Conservation (phyloP, 2,888 invertebrate genomes). For the Lysandra bellargus region DNA sequence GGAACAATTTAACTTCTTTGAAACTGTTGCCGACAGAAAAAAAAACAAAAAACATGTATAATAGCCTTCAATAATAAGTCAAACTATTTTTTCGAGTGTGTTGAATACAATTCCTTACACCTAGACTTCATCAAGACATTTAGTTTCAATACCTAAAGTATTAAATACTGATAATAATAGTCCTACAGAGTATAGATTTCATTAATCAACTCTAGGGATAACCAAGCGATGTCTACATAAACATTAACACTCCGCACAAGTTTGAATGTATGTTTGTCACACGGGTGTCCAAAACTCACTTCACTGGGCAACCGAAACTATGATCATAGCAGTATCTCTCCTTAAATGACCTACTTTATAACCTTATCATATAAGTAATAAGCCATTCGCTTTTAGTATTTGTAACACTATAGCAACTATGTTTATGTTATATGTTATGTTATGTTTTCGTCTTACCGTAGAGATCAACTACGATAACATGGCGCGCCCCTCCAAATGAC, state of each 20-base stretch:
- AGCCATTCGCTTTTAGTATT: not conserved
- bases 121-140: not conserved
- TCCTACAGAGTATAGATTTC: constrained; percentile 22
- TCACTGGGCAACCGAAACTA: not conserved
- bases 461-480: too few relatives aligned
- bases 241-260: constrained; percentile 10
- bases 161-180: constrained; percentile 21
- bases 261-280: not conserved
- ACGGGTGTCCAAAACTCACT: constrained; percentile 8
- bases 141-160: constrained; percentile 5
- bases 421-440: too few relatives aligned
- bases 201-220: constrained; percentile 8
- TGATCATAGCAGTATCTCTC: not conserved
- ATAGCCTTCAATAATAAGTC: not conserved
- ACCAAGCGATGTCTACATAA: constrained; percentile 11
- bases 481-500: too few relatives aligned
- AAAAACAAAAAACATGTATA: not conserved
- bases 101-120: not conserved
- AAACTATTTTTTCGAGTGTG: not conserved
- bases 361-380: not conserved
- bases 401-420: not conserved
- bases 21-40: not conserved
- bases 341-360: not conserved
- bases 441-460: too few relatives aligned
- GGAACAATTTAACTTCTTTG: not conserved